Evolutionary conservation across 2,888 invertebrate species (phyloP).

Genomic region (Molorchus minor): DNA sequence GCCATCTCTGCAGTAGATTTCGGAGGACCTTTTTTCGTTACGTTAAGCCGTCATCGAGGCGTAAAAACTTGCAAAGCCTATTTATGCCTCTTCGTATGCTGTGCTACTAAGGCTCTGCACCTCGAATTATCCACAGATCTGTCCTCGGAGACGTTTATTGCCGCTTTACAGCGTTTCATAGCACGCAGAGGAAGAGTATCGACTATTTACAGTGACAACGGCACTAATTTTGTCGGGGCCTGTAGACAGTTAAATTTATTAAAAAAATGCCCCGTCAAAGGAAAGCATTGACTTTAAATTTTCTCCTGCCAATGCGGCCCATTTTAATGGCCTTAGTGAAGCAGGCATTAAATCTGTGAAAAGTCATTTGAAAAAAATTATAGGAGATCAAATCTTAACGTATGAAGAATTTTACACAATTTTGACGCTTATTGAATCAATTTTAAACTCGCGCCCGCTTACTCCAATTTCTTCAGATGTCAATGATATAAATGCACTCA

Average conservation of each 20-base stretch:
- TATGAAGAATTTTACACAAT: constrained; percentile 51
- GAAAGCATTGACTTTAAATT: constrained; percentile 46
- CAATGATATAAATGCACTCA: constrained; percentile 38
- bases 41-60: constrained; percentile 8
- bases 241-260: too few relatives aligned
- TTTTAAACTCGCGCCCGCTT: constrained; percentile 52
- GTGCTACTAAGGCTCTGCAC: neutral
- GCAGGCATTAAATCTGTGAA: constrained; percentile 49
- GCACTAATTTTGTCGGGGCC: too few relatives aligned
- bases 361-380: constrained; percentile 42
- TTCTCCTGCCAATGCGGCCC: constrained; percentile 48
- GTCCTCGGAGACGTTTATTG: neutral
- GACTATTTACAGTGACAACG: neutral
- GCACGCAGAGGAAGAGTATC: neutral
- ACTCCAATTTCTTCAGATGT: constrained; percentile 41
- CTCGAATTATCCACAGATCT: neutral
- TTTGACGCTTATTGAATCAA: constrained; percentile 47
- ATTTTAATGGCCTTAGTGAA: constrained; percentile 53
- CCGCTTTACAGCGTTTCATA: neutral
- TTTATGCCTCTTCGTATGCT: constrained; percentile 2
- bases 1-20: neutral
- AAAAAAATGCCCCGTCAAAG: too few relatives aligned
- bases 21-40: constrained; percentile 4
- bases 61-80: neutral
- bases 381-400: constrained; percentile 42